Conservation (phyloP, 2,797 vertebrate genomes). For the Rousettus madagascariensis region DNA sequence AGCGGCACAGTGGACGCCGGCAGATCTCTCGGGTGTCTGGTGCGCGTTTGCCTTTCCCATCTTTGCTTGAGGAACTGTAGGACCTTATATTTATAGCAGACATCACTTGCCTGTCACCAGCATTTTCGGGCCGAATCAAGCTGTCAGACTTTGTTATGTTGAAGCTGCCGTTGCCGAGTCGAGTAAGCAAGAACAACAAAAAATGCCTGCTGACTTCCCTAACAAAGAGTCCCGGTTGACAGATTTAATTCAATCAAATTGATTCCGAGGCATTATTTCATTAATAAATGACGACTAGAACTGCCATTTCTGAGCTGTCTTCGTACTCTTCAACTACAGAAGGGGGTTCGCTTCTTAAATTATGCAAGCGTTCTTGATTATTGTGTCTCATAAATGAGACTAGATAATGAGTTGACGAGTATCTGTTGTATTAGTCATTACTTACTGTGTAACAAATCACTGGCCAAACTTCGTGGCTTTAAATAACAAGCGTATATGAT, state of each 20-base stretch:
- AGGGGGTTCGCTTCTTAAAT: slow-evolving; percentile 27
- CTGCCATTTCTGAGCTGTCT: slow-evolving; percentile 73
- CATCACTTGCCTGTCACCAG: slow-evolving; percentile 50
- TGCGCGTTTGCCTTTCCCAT: slow-evolving; percentile 58
- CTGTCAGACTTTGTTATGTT: slow-evolving; percentile 75
- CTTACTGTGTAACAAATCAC: not conserved
- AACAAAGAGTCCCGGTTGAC: slow-evolving; percentile 68
- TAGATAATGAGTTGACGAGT: not conserved
- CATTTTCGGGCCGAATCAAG: slow-evolving; percentile 76
- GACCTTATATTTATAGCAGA: slow-evolving; percentile 69
- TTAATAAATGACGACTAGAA: slow-evolving; percentile 77
- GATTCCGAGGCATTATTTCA: slow-evolving; percentile 71
- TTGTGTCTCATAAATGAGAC: not conserved
- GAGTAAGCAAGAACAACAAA: slow-evolving; percentile 66
- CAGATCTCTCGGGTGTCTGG: slow-evolving; percentile 49
- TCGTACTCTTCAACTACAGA: slow-evolving; percentile 42
- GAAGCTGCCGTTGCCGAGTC: slow-evolving; percentile 75
- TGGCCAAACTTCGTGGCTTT: not conserved
- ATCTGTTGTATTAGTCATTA: not conserved
- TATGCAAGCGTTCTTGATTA: not conserved
- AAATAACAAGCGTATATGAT: not conserved
- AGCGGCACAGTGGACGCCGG: not conserved
- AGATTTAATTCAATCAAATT: slow-evolving; percentile 76
- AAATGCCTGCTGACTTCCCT: slow-evolving; percentile 51
- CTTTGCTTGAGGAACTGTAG: slow-evolving; percentile 69